A percentile compares a stretch with the other conserved stretches of the same genome.
Evolutionary conservation across 2,797 vertebrate genomes (phyloP).

Genomic region (Sphenopsis melanotis): DNA sequence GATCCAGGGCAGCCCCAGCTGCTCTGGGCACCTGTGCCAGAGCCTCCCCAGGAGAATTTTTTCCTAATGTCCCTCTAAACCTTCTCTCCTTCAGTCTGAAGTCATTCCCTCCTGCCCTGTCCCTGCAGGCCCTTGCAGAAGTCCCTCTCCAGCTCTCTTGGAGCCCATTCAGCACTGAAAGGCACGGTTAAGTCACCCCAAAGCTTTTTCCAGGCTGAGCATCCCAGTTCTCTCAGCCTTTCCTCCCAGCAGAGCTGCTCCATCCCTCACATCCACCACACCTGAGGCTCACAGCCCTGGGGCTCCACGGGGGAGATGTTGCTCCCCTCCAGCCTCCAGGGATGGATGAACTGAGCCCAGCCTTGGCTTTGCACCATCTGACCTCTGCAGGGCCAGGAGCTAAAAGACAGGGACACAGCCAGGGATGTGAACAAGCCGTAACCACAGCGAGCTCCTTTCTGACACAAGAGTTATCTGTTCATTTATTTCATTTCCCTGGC

Average conservation of each 20-base stretch:
- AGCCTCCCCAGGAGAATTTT: accelerated
- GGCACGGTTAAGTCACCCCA: accelerated
- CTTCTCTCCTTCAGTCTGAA: not conserved
- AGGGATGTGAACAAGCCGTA: not conserved
- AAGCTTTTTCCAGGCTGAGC: not conserved
- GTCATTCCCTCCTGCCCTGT: not conserved
- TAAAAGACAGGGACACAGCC: not conserved
- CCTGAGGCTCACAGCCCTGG: accelerated
- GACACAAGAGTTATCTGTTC: not conserved
- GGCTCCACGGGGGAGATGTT: accelerated
- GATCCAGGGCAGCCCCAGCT: not conserved
- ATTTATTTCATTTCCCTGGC: not conserved
- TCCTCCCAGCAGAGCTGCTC: not conserved
- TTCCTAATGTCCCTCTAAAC: not conserved
- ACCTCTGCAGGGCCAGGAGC: not conserved
- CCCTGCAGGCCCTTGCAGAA: not conserved
- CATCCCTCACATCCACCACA: not conserved
- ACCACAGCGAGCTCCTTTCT: not conserved
- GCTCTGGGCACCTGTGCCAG: not conserved
- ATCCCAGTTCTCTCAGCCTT: not conserved
- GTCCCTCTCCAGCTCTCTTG: not conserved
- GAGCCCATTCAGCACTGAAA: not conserved
- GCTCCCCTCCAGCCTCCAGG: not conserved
- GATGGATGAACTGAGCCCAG: not conserved
- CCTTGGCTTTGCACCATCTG: not conserved